Percentiles rank a stretch among this genome's conserved stretches.
phyloP scores from a whole-genome alignment of 1,140 invertebrate species.

The Drosophila albomicans region DNA sequence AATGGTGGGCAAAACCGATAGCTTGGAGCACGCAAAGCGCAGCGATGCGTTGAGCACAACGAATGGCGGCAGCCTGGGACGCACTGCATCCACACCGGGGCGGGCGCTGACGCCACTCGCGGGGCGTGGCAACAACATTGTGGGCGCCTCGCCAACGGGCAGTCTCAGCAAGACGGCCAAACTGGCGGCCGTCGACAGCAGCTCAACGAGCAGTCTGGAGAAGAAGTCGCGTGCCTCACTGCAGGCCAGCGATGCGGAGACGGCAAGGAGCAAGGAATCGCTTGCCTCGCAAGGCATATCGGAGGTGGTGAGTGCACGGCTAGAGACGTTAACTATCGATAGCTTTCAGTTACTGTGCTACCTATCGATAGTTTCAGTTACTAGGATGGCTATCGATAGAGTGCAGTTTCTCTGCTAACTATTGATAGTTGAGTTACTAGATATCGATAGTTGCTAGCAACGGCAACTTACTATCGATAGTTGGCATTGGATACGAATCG shows the following conservation, averaged over 20 bases:
- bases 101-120: slow-evolving; percentile 52
- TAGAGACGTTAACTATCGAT: too few relatives aligned
- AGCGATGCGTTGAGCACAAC: slow-evolving; percentile 36
- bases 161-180: slow-evolving; percentile 73
- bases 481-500: too few relatives aligned
- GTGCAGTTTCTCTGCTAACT: too few relatives aligned
- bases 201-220: slow-evolving; percentile 79
- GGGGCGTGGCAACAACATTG: slow-evolving; percentile 21
- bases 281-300: slow-evolving; percentile 83
- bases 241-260: slow-evolving; percentile 70
- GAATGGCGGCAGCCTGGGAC: slow-evolving; percentile 58
- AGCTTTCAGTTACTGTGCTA: too few relatives aligned
- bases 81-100: slow-evolving; percentile 66
- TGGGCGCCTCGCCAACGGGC: slow-evolving; percentile 75
- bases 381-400: too few relatives aligned
- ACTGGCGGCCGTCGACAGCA: slow-evolving; percentile 70
- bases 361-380: too few relatives aligned
- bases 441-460: too few relatives aligned
- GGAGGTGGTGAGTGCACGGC: slow-evolving; percentile 70
- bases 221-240: slow-evolving; percentile 76
- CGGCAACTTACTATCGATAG: too few relatives aligned
- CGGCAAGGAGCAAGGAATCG: slow-evolving; percentile 84
- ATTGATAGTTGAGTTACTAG: too few relatives aligned
- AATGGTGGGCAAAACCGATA: slow-evolving; percentile 77
- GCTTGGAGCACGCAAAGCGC: slow-evolving; percentile 75